Evolutionary conservation across 2,888 invertebrate genomes (phyloP), one percentile per base, ranked within the genome.

Genomic region (Nomada ruficornis): DNA sequence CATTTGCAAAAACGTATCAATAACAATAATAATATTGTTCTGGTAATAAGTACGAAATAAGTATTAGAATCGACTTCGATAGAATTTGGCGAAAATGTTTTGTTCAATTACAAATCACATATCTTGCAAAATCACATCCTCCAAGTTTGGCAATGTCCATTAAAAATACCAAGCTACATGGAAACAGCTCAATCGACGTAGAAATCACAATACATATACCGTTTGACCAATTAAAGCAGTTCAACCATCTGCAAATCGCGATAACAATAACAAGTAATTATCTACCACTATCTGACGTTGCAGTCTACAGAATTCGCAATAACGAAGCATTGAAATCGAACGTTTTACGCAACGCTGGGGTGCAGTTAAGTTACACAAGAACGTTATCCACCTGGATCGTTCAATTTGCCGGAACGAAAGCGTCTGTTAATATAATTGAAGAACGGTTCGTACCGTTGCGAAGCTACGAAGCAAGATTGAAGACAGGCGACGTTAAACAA

Each of bases 401-500:
- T 75, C 60, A 63, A 62, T 76, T 62, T 23, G 26, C 9, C 7
- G 62, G 26, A 77, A 71, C 67, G 55, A 65, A 80, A 68, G 9
- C 52, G 60, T 60, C 50, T 60, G 69, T 20, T 70, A 74, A 74
- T 81, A 78, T 74, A 70, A 81, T 81, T 36, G 69, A 65, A 26
- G 60, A 60, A 54, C 65, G 65, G 62, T 65, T 73, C 42, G 69
- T 64, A 29, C n/a, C 47, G 36, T 52, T 77, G 57, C 63, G 44
- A 54, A 42, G 29, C 42, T 18, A 47, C 47, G 54, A 7, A 18
- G 42, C 59, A 23, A 20, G 18, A 36, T 15, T 59, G 50, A 74
- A 72, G 68, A 67, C 77, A 68, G 36, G 7, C 47, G 42, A 42
- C 55, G 50, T 55, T 29, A 60, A 55, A 64, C 67, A 67, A 26